Evolutionary conservation across 2,888 invertebrate genomes (phyloP).

Genomic region (Andrena minutula): DNA sequence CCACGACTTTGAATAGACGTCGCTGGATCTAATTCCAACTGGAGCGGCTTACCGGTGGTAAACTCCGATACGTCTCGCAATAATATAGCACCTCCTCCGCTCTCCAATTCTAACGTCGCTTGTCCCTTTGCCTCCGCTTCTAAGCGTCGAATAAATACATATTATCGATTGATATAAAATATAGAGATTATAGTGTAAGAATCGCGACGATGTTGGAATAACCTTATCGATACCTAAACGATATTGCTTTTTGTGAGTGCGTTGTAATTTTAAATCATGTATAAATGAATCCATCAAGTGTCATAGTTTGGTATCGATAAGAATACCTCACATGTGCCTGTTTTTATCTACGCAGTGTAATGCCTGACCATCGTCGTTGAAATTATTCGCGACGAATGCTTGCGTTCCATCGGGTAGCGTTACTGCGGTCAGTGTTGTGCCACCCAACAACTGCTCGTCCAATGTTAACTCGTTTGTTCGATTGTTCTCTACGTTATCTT

Average conservation of each 20-base stretch:
- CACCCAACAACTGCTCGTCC: conserved; percentile 76
- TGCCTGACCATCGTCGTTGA: conserved; percentile 62
- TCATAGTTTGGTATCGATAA: not conserved
- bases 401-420: conserved; percentile 83
- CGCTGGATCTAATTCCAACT: conserved; percentile 77
- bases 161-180: not conserved
- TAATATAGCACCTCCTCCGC: conserved; percentile 79
- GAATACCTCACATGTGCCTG: not conserved
- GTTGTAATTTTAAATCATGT: not conserved
- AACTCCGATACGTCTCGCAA: conserved; percentile 78
- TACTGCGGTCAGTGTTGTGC: conserved; percentile 80
- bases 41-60: conserved; percentile 77
- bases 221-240: not conserved
- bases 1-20: conserved; percentile 71
- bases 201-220: not conserved
- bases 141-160: conserved; percentile 24
- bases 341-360: not conserved
- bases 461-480: conserved; percentile 77
- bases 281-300: not conserved
- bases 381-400: conserved; percentile 80
- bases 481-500: conserved; percentile 68
- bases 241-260: not conserved
- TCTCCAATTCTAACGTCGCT: conserved; percentile 74
- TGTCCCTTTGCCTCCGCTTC: conserved; percentile 68
- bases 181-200: not conserved